A percentile compares a stretch with the other conserved stretches of the same genome.
Conservation (phyloP, 1,140 invertebrate genomes). For the Coelopa frigida region DNA sequence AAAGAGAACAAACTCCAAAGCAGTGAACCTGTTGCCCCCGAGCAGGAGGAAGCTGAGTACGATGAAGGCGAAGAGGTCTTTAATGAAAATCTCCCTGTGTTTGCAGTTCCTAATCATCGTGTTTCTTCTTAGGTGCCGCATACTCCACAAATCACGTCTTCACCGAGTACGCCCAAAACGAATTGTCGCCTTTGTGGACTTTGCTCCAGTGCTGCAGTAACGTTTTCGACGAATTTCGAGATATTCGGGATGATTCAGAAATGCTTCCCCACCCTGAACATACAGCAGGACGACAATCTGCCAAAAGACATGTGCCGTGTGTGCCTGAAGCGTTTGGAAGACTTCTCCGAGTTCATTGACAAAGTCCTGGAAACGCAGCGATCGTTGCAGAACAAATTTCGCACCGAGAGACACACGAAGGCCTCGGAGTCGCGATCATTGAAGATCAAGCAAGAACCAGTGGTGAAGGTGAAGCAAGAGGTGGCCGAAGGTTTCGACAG, state of each 20-base stretch:
- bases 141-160: too few species aligned
- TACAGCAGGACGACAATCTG: slow-evolving; percentile 37
- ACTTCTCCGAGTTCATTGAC: slow-evolving; percentile 33
- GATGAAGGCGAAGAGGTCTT: too few species aligned
- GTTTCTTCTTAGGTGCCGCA: too few species aligned
- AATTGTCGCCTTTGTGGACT: slow-evolving; percentile 35
- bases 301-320: slow-evolving; percentile 31
- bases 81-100: too few species aligned
- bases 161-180: slow-evolving; percentile 6
- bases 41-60: too few species aligned
- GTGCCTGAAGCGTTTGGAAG: slow-evolving; percentile 27
- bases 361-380: slow-evolving; percentile 35
- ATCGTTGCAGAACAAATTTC: slow-evolving; percentile 33
- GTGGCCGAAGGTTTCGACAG: slow-evolving; percentile 32
- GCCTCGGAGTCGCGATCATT: slow-evolving; percentile 18
- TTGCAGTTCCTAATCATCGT: too few species aligned
- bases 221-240: slow-evolving; percentile 35
- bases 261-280: slow-evolving; percentile 39
- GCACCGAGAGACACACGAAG: slow-evolving; percentile 4
- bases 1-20: too few species aligned
- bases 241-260: slow-evolving; percentile 39
- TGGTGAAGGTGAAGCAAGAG: slow-evolving; percentile 38
- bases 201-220: slow-evolving; percentile 21
- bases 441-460: slow-evolving; percentile 40
- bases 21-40: too few species aligned